Percentiles rank a stretch among this genome's conserved stretches.
Conservation (phyloP, 2,888 invertebrate species). For the Aspidiotus rigidus region DNA sequence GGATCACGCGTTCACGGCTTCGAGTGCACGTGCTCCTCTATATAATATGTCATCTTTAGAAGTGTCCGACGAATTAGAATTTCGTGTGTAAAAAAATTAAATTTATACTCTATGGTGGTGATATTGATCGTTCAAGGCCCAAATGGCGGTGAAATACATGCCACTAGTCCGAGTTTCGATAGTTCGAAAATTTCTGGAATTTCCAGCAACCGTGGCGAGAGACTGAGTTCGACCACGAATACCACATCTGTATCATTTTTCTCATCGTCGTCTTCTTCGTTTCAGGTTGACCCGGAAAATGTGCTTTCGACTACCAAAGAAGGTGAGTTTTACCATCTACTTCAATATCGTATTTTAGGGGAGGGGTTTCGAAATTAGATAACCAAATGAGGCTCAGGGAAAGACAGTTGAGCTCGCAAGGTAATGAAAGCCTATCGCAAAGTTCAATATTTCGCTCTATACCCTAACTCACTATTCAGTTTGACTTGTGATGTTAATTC, state of each 20-base stretch:
- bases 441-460: no score
- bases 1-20: not conserved
- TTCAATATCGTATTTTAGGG: no score
- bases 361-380: no score
- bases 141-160: slow-evolving; percentile 25
- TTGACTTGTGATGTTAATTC: no score
- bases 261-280: slow-evolving; percentile 41
- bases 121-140: slow-evolving; percentile 52
- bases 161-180: slow-evolving; percentile 39
- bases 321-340: slow-evolving; percentile 51
- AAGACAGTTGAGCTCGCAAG: no score
- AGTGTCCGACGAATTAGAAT: no score
- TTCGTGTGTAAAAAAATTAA: no score
- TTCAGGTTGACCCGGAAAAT: slow-evolving; percentile 62
- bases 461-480: no score
- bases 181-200: slow-evolving; percentile 36
- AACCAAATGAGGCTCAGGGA: no score
- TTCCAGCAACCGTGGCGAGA: slow-evolving; percentile 34
- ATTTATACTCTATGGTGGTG: slow-evolving; percentile 51
- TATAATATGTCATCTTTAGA: no score
- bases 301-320: slow-evolving; percentile 79
- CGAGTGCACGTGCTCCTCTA: not conserved
- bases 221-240: slow-evolving; percentile 35
- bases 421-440: no score
- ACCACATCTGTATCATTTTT: slow-evolving; percentile 39